Evolutionary conservation across 2,888 invertebrate genomes (phyloP), one percentile per base, ranked within the genome.

Genomic region (Anthrax anthrax): DNA sequence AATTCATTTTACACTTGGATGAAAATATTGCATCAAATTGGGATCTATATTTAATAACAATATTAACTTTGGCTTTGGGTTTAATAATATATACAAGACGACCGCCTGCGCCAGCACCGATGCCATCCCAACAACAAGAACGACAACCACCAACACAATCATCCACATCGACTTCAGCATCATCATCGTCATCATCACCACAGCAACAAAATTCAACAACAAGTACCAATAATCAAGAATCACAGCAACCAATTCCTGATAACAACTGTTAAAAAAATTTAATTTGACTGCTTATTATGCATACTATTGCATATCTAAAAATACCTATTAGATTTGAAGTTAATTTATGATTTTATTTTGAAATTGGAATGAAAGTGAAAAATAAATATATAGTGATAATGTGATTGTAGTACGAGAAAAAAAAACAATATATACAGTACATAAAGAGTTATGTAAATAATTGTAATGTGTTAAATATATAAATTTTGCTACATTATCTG

Each of bases 1-100:
- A 74, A 43, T 64, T 75, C 55, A 63, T 84, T 12, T 74, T 81
- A 58, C 74, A 81, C 52, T 71, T 84, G 59, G 81, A 84, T 56
- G 78, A 81, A 47, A 68, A 78, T 42, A 72, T 90, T 44, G 78
- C 85, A 16, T 81, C 86, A 36, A 89, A 94, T 68, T 96, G 96
- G 96, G 96, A 96, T 71, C 72, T 95, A 44, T 94, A 90, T 70
- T 73, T 92, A 57, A 87, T 95, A 57, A 85, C 88, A 18, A 70
- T 80, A 40, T 71, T 95, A 27, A 80, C 87, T 8, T 80, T 86
- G 14, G 70, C 90, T n/a, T 72, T 96, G 42, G 90, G 86, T 27
- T 72, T 84, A 14, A 77, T 92, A 43, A 76, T 91, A 54, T 88
- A 88, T 66, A 78, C 85, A 57, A 72, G 89, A 47, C 73, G 88